Evolutionary conservation across 2,888 invertebrate genomes (phyloP).

Genomic region (Choristoneura rosaceana): DNA sequence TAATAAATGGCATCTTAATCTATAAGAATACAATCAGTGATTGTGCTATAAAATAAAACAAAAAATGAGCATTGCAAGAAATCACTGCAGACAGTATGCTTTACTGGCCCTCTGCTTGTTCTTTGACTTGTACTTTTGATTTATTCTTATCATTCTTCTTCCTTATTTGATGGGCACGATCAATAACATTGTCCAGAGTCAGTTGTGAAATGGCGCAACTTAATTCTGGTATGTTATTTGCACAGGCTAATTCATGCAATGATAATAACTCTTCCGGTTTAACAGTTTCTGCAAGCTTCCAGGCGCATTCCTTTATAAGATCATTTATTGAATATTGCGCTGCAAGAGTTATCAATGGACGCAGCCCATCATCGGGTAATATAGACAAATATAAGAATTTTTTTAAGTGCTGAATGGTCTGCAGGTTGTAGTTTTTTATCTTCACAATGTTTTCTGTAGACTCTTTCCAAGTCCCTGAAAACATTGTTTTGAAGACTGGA

Average conservation of each 20-base stretch:
- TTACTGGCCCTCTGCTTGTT: too few species aligned
- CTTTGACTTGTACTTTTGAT: too few species aligned
- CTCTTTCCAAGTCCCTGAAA: constrained; percentile 62
- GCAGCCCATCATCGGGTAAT: constrained; percentile 56
- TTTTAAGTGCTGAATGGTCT: constrained; percentile 59
- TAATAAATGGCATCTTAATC: too few species aligned
- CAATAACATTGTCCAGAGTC: not conserved
- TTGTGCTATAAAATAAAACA: too few species aligned
- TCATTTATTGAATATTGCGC: constrained; percentile 63
- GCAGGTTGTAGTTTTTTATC: constrained; percentile 54
- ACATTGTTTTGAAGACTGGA: constrained; percentile 60
- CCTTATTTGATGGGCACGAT: not conserved
- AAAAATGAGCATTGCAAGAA: too few species aligned
- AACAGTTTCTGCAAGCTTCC: constrained; percentile 52
- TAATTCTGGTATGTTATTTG: not conserved
- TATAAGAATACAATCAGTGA: too few species aligned
- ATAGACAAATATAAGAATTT: constrained; percentile 60
- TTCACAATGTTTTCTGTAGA: constrained; percentile 56
- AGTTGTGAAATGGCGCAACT: not conserved
- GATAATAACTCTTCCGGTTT: constrained; percentile 50
- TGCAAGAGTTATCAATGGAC: constrained; percentile 59
- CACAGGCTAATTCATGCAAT: constrained; percentile 53
- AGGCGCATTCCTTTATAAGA: constrained; percentile 59
- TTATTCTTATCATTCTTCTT: not conserved
- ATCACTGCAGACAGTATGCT: too few species aligned